Evolutionary conservation across 2,888 invertebrate genomes (phyloP).

Genomic region (Campoletis raptor): DNA sequence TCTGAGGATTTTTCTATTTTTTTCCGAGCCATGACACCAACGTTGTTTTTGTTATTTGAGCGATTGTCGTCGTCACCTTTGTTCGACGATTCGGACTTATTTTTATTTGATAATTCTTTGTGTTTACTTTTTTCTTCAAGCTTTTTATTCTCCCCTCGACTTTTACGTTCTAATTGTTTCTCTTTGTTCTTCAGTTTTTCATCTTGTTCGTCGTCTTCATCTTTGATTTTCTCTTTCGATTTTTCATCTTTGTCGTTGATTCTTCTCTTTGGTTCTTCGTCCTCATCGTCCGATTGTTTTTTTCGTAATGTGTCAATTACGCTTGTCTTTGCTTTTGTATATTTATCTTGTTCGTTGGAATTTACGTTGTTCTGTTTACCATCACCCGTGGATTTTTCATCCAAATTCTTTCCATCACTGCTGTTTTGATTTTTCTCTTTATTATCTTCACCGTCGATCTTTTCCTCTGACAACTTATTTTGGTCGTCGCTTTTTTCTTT

Average conservation of each 20-base stretch:
- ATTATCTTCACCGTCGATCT: neutral
- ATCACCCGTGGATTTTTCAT: conserved; percentile 32
- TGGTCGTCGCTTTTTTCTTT: conserved; percentile 18
- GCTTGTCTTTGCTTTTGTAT: neutral
- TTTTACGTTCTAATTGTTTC: neutral
- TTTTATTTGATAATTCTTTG: neutral
- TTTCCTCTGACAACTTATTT: conserved; percentile 18
- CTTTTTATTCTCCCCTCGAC: neutral
- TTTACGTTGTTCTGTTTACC: conserved; percentile 36
- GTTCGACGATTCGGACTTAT: neutral
- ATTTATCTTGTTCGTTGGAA: neutral
- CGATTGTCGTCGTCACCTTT: neutral
- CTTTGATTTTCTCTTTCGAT: neutral
- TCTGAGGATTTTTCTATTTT: neutral
- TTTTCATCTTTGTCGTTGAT: neutral
- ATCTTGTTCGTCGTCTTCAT: neutral
- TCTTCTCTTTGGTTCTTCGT: neutral
- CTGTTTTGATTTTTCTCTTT: conserved; percentile 7
- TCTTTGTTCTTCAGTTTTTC: neutral
- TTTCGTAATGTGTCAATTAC: neutral
- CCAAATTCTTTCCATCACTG: neutral
- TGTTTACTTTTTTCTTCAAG: neutral
- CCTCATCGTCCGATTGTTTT: conserved; percentile 16
- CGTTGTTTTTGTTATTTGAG: neutral
- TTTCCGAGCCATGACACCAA: neutral